A percentile compares a stretch with the other conserved stretches of the same genome.
phyloP scores from a whole-genome alignment of 2,113 vertebrate species.

The Anoplopoma fimbria region DNA sequence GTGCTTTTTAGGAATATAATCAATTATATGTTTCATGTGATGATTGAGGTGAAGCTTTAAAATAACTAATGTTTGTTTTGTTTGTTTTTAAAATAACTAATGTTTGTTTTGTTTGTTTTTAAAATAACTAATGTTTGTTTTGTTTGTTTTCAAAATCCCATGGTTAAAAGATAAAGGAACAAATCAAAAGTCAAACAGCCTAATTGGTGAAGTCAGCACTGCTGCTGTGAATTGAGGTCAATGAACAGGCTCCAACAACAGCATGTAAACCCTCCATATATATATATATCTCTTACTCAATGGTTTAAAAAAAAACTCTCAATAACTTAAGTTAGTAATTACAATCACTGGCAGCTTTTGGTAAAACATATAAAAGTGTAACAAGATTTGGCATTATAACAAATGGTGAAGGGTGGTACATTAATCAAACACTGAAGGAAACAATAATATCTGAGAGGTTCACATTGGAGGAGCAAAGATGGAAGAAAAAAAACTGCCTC shows the following conservation, averaged over 20 bases:
- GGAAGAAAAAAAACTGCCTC: slow-evolving; percentile 40
- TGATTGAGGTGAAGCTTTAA: not conserved
- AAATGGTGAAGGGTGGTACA: not conserved
- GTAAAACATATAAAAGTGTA: slow-evolving; percentile 19
- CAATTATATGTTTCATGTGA: not conserved
- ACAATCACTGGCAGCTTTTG: slow-evolving; percentile 12
- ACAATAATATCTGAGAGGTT: slow-evolving; percentile 13
- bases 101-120: not conserved
- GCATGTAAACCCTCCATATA: slow-evolving; percentile 37
- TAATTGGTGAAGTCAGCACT: slow-evolving; percentile 10
- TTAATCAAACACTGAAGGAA: slow-evolving; percentile 40
- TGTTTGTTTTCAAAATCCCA: not conserved
- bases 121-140: not conserved
- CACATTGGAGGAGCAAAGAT: slow-evolving; percentile 49
- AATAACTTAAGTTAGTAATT: not conserved
- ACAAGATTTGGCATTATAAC: slow-evolving; percentile 8
- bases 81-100: not conserved
- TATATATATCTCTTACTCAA: slow-evolving; percentile 47
- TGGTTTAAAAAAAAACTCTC: not conserved
- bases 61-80: not conserved
- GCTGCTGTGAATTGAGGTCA: slow-evolving; percentile 60
- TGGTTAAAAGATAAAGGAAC: not conserved
- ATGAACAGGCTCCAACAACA: slow-evolving; percentile 31
- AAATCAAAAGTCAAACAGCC: slow-evolving; percentile 3
- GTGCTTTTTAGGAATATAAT: not conserved